phyloP scores from a whole-genome alignment of 2,797 vertebrate species.

The Atherinosoma microstoma region DNA sequence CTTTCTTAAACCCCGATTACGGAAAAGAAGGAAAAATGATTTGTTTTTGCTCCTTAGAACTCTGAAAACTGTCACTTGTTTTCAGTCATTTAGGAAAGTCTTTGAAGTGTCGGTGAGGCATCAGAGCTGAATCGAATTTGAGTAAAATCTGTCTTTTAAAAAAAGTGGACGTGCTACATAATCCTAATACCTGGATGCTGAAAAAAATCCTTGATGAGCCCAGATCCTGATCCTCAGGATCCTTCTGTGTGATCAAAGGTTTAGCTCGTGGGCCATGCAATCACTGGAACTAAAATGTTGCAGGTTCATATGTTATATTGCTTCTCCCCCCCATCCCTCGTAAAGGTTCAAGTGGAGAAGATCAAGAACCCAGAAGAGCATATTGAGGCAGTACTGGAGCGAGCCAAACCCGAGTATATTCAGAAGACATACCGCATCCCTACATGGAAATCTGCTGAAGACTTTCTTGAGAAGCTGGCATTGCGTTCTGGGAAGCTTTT shows the following conservation, averaged over 20 bases:
- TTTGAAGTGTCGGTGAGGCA: constrained; percentile 9
- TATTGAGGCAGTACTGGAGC: constrained; percentile 91
- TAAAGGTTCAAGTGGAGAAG: constrained; percentile 98
- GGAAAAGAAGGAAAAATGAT: not conserved
- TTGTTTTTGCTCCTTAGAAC: not conserved
- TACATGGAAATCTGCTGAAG: constrained; percentile 88
- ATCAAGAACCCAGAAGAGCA: constrained; percentile 95
- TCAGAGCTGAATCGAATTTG: not conserved
- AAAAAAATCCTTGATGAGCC: constrained; percentile 21
- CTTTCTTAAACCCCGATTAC: not conserved
- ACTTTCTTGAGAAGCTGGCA: constrained; percentile 96
- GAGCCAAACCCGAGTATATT: constrained; percentile 95
- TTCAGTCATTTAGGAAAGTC: constrained; percentile 1
- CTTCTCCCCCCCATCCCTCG: not conserved
- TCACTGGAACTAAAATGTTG: constrained; percentile 27
- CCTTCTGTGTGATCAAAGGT: not conserved
- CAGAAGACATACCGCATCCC: constrained; percentile 95
- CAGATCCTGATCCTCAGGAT: constrained; percentile 1
- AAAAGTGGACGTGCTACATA: constrained; percentile 1
- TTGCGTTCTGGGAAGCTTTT: constrained; percentile 92
- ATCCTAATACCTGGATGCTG: constrained; percentile 8
- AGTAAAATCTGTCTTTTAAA: not conserved
- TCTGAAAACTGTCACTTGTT: constrained; percentile 1
- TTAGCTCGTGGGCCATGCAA: constrained; percentile 2
- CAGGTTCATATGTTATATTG: constrained; percentile 18